Percentiles rank a stretch among this genome's conserved stretches.
These are phyloP conservation scores for Machaerirhynchus nigripectus DNA, from an alignment of 2,113 vertebrate species.

Conservation along the genomic window DNA sequence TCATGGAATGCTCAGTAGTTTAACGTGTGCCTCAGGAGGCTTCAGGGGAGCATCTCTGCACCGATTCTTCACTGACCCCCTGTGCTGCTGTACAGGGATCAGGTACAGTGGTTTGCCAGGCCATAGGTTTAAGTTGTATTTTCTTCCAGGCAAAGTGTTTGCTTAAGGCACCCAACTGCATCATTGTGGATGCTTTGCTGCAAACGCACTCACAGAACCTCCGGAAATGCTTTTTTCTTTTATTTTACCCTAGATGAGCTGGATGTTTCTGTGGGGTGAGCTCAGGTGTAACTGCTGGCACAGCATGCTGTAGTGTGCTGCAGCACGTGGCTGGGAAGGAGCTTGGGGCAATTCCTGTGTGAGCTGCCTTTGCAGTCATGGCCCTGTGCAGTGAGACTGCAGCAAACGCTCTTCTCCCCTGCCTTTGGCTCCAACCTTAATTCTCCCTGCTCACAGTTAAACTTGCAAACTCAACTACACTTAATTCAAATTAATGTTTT, in stretches of 20 bases:
- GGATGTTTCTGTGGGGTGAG: rapidly evolving
- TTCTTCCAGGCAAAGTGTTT: not conserved
- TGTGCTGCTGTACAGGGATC: not conserved
- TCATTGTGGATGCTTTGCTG: rapidly evolving
- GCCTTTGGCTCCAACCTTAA: not conserved
- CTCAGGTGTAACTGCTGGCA: not conserved
- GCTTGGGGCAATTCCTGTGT: not conserved
- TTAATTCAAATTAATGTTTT: not conserved
- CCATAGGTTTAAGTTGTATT: not conserved
- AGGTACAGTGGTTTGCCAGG: not conserved
- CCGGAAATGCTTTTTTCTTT: not conserved
- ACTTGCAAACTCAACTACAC: not conserved
- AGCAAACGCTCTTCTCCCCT: not conserved
- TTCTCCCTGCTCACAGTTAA: not conserved
- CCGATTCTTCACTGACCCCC: rapidly evolving
- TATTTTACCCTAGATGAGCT: not conserved
- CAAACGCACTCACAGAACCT: not conserved
- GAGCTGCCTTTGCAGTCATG: not conserved
- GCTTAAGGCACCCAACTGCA: not conserved
- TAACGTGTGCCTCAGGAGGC: rapidly evolving
- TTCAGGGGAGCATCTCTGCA: not conserved
- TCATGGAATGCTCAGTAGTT: rapidly evolving
- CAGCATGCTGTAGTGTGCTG: rapidly evolving
- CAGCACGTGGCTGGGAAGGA: not conserved
- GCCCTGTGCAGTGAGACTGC: not conserved